Base-by-base conservation (phyloP, 1,140 invertebrate species). In the Procambarus virginalis region DNA sequence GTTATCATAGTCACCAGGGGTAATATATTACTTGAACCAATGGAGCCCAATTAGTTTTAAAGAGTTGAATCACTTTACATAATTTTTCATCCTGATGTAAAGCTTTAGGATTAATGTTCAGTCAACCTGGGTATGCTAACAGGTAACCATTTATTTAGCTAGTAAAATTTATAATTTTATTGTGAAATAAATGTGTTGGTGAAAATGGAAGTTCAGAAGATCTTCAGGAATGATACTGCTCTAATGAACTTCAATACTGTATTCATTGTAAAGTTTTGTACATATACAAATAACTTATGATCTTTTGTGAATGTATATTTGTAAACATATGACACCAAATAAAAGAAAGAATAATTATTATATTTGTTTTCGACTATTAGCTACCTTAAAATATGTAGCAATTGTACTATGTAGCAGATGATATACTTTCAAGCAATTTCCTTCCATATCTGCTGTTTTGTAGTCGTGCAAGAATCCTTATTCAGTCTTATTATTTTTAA, bases 241-340 rank as follows among this genome's bases (percentile, higher is more conserved):
- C 58, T 88, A 88, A 81, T 88, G 77, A 88, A 82, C 79, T 82
- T 88, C 86, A 88, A 75, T 81, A 88, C 78, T 88, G 86, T 88
- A 82, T 82, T 88, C 60, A 88, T 81, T 88, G 86, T 88, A 88
- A 88, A 88, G 79, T 88, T 88, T 88, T 88, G 86, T 88, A 88
- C 79, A 88, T 88, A 88, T 88, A 88, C 86, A 88, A 88, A 82
- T 88, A 88, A 88, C 86, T 88, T 88, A 88, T 88, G 78, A 80
- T 82, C 86, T 88, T 88, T 88, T 88, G 86, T 88, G 86, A 88
- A 80, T 88, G 86, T 88, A 88, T 88, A 88, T 88, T 88, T 88
- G 86, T 88, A 88, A 82, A 88, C 85, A 87, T 58, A 64, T 88
- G 78, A 88, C 86, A 88, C 79, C 86, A 88, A 88, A 88, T 88